Evolutionary conservation across 2,888 invertebrate genomes (phyloP), one percentile per base, ranked within the genome.

Genomic region (Mythimna vitellina): DNA sequence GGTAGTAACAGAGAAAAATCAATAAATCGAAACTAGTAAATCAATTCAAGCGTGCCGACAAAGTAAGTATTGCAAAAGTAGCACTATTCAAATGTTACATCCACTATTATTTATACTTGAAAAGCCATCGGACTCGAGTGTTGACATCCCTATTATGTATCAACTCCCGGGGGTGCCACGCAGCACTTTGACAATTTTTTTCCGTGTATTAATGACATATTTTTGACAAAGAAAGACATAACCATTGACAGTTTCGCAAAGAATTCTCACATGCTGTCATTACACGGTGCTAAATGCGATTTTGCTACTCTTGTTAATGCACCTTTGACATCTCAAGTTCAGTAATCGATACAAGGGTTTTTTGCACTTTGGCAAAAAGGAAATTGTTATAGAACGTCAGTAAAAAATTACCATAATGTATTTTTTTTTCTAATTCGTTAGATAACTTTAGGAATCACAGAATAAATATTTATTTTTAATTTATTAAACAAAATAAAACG

Each of bases 91-190:
- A 87, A 89, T 89, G 79, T 80, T 84, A 88, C 87, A 86, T 80
- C 87, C 83, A 88, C 92, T 91, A 95, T 95, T 95, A 95, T 96
- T 96, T 95, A 95, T 92, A 95, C 93, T 93, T 90, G 89, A 93
- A 92, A 92, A 92, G 90, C 92, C 88, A 91, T 91, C 90, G 87
- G 86, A 46, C 91, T 90, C 86, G 91, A 95, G 96, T 96, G 96
- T 95, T 95, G 96, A 96, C 96, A 95, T 89, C 91, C 89, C 94
- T 93, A 95, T 95, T 95, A 95, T 95, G 92, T 91, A 92, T 93
- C 94, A 93, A 89, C 92, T 93, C 94, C 87, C 93, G 89, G 92
- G 96, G 95, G 96, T 92, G 93, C 91, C 90, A 80, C 82, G 86
- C 83, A 87, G 87, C 86, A 93, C 92, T 91, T 90, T 92, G 93